Evolutionary conservation across 2,113 vertebrate species (phyloP).

Genomic region (Indicator indicator): DNA sequence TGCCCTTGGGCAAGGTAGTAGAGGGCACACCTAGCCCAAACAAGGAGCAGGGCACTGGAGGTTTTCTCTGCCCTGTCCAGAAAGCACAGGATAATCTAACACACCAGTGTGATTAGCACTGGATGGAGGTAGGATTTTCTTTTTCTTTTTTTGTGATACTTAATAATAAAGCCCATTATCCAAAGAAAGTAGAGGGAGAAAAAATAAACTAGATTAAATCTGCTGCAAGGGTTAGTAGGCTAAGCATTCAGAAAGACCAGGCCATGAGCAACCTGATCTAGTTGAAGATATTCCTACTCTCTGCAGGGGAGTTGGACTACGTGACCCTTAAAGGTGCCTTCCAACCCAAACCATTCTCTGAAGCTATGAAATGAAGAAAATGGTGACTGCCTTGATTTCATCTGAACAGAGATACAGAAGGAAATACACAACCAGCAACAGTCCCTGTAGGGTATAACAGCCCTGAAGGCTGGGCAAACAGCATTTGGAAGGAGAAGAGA

Average conservation of each 20-base stretch:
- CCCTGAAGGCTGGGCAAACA: background rate
- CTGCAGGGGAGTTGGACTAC: too few relatives aligned
- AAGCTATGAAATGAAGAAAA: background rate
- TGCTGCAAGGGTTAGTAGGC: background rate
- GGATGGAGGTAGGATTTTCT: background rate
- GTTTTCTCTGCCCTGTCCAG: background rate
- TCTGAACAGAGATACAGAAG: background rate
- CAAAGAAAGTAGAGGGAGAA: background rate
- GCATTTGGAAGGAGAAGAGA: background rate
- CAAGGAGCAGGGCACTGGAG: background rate
- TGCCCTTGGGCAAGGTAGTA: background rate
- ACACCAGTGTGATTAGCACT: background rate
- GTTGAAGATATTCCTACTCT: too few relatives aligned
- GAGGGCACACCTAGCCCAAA: rapidly evolving
- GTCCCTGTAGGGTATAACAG: background rate
- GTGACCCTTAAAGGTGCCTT: too few relatives aligned
- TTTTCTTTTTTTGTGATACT: background rate
- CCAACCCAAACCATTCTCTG: too few relatives aligned
- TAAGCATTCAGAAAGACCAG: background rate
- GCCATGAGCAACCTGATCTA: too few relatives aligned
- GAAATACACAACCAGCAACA: background rate
- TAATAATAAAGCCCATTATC: background rate
- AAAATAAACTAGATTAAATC: background rate
- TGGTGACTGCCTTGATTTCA: background rate
- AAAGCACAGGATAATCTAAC: background rate